These are phyloP conservation scores for Eretmochelys imbricata DNA, from an alignment of 2,113 vertebrate species.

Conservation along the genomic window DNA sequence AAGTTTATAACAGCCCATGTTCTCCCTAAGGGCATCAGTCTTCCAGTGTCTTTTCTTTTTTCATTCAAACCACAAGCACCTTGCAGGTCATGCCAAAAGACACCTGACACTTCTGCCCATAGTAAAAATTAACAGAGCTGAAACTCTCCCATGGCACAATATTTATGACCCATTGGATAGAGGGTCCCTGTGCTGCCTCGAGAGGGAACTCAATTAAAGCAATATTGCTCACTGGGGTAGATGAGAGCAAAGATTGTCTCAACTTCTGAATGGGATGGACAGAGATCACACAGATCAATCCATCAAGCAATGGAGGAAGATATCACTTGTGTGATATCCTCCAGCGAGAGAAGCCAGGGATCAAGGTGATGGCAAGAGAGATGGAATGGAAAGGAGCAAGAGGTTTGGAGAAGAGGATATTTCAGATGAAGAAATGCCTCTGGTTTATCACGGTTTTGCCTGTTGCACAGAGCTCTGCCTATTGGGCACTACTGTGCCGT, in stretches of 20 bases:
- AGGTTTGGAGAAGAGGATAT: not conserved
- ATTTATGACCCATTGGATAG: not conserved
- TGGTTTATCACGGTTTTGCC: not conserved
- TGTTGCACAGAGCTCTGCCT: no score
- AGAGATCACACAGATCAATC: not conserved
- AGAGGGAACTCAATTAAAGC: not conserved
- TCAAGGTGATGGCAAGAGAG: not conserved
- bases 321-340: not conserved
- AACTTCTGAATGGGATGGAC: not conserved
- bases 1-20: not conserved
- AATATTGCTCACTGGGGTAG: not conserved
- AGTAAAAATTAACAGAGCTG: not conserved
- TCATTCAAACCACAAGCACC: not conserved
- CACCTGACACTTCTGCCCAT: not conserved
- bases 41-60: not conserved
- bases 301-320: not conserved
- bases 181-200: not conserved
- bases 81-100: not conserved
- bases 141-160: not conserved
- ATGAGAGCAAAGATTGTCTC: not conserved
- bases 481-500: not conserved
- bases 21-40: not conserved
- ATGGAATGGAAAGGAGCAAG: not conserved
- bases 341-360: not conserved
- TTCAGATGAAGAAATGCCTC: not conserved